These are phyloP conservation scores for Brachirus orientalis DNA, from an alignment of 2,113 vertebrate genomes.

Conservation along the genomic window DNA sequence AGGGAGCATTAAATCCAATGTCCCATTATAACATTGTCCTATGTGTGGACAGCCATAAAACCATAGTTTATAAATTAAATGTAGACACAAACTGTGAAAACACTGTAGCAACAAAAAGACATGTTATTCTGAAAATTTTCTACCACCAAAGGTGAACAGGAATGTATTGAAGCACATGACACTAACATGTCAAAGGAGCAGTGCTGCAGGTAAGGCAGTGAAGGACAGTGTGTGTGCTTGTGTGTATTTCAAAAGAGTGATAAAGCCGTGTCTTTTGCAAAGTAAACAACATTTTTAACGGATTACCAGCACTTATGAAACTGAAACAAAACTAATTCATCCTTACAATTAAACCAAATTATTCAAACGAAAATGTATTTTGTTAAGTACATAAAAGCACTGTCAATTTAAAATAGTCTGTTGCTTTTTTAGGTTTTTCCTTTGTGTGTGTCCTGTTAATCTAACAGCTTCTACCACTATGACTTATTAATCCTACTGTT, in stretches of 20 bases:
- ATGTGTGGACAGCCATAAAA: too few relatives aligned
- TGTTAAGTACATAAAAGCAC: slow-evolving; percentile 1
- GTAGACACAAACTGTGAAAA: too few relatives aligned
- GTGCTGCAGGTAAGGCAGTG: neutral
- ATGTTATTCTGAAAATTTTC: slow-evolving; percentile 38
- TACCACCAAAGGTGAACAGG: slow-evolving; percentile 30
- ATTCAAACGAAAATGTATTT: neutral
- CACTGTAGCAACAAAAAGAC: too few relatives aligned
- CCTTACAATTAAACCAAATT: neutral
- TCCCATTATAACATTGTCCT: neutral
- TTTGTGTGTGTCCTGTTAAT: neutral
- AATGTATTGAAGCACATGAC: slow-evolving; percentile 29
- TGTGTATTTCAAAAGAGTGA: too few relatives aligned
- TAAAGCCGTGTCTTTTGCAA: slow-evolving; percentile 9
- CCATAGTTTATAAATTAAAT: too few relatives aligned
- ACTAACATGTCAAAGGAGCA: slow-evolving; percentile 13
- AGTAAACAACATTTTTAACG: neutral
- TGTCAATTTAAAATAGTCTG: slow-evolving; percentile 1
- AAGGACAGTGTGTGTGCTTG: slow-evolving; percentile 16
- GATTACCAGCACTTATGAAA: neutral
- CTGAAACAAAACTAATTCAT: too few relatives aligned
- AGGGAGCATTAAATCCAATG: slow-evolving; percentile 9
- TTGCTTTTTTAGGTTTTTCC: neutral
- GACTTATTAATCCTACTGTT: neutral
- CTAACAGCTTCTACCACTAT: neutral